These are phyloP conservation scores for Callopanchax toddi DNA, from an alignment of 2,113 vertebrate species.

Conservation along the genomic window DNA sequence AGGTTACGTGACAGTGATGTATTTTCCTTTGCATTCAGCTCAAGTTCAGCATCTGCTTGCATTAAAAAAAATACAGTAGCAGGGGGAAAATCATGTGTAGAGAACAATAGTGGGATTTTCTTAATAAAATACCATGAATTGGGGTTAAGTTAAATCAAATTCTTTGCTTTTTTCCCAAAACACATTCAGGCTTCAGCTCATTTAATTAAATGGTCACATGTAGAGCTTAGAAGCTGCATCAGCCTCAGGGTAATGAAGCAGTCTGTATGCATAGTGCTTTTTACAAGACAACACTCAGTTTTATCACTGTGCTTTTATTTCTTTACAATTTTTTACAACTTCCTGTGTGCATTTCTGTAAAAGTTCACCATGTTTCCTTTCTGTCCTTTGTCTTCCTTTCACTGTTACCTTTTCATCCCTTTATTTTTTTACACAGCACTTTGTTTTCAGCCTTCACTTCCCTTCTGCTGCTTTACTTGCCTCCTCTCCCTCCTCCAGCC, in stretches of 20 bases:
- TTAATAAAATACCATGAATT: too few relatives aligned
- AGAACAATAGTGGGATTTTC: background rate
- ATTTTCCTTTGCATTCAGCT: too few relatives aligned
- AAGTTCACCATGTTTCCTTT: background rate
- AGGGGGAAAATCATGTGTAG: background rate
- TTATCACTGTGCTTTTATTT: too few relatives aligned
- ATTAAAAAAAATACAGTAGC: constrained; percentile 3
- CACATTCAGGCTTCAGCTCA: background rate
- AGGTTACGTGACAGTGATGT: too few relatives aligned
- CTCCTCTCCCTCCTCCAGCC: constrained; percentile 36
- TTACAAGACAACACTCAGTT: too few relatives aligned
- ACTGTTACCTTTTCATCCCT: background rate
- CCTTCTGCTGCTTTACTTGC: constrained; percentile 22
- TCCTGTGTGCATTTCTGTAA: background rate
- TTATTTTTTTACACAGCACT: background rate
- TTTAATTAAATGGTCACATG: background rate
- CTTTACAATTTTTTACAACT: too few relatives aligned
- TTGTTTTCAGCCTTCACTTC: background rate
- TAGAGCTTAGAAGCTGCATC: background rate
- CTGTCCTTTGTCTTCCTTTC: constrained; percentile 8
- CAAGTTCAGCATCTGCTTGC: background rate
- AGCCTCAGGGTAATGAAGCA: background rate
- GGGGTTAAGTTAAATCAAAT: too few relatives aligned
- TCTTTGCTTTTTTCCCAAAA: background rate
- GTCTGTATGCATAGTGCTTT: constrained; percentile 1